Base-by-base conservation (phyloP, 2,888 invertebrate genomes). In the Catocala nupta region DNA sequence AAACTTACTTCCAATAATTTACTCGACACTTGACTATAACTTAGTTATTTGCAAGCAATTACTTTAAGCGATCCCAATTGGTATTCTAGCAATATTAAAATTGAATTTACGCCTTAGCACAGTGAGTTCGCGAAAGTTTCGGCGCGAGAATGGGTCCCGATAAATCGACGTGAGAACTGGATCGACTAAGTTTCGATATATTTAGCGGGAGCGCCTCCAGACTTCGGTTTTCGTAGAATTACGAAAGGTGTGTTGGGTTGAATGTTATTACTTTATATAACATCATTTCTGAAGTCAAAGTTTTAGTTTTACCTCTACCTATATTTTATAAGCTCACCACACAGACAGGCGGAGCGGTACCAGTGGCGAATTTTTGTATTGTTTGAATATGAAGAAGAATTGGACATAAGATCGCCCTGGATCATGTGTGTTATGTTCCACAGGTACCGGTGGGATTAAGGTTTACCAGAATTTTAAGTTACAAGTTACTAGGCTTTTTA, bases 101-200 rank as follows among this genome's bases (percentile, higher is more conserved):
- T 82, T 75, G 70, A 79, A 82, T 82, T 84, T 77, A 77, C 75
- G 73, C 72, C 61, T 74, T 66, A 61, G 60, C 58, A 68, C 67
- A 62, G 56, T 53, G 69, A 66, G 65, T 72, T 70, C 45, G 54
- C 62, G 56, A 68, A 80, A 79, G 68, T 81, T 79, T 78, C 68
- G 60, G 70, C 68, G 59, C 63, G 68, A 71, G 64, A 68, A 68
- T 65, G 70, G 71, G 62, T 65, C 65, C 67, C 82, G 72, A 85
- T 87, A 85, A 87, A 85, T 85, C 81, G 81, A 69, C 55, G 72
- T 71, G 80, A 59, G 80, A 82, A 80, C 75, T 68, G 77, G 78
- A 83, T 82, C 76, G 79, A 59, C 65, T 63, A 82, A 86, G 81
- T 87, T 87, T 81, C 80, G 81, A 84, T 82, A 83, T 86, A 80